A percentile compares a stretch with the other conserved stretches of the same genome.
These are phyloP conservation scores for Bufo gargarizans DNA, from an alignment of 2,113 vertebrate genomes.

Conservation along the genomic window DNA sequence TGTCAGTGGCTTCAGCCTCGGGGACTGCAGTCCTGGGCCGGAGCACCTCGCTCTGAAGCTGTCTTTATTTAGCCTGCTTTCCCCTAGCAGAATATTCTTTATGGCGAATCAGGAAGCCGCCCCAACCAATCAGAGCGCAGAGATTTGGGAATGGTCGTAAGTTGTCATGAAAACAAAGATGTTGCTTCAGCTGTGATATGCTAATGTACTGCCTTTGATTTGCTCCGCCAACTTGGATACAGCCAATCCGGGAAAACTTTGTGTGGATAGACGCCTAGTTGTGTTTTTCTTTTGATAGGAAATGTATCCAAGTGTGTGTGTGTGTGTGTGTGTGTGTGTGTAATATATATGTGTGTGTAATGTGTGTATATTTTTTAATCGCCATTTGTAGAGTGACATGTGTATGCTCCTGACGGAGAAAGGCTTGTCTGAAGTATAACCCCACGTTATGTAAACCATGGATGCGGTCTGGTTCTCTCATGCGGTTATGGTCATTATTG, in stretches of 20 bases:
- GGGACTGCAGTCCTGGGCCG: slow-evolving; percentile 59
- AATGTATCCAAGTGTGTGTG: too few relatives aligned
- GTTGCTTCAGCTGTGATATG: slow-evolving; percentile 49
- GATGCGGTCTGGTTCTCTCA: slow-evolving; percentile 1
- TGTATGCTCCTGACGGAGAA: background rate
- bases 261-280: background rate
- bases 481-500: slow-evolving; percentile 11
- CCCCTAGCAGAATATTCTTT: slow-evolving; percentile 43
- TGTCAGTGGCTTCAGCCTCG: slow-evolving; percentile 56
- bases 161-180: slow-evolving; percentile 59
- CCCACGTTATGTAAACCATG: slow-evolving; percentile 23
- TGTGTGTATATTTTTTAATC: background rate
- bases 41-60: slow-evolving; percentile 55
- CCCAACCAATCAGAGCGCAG: slow-evolving; percentile 34
- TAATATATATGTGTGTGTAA: too few relatives aligned
- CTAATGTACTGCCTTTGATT: background rate
- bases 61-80: slow-evolving; percentile 61
- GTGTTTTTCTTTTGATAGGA: too few relatives aligned
- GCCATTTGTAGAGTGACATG: background rate
- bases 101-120: slow-evolving; percentile 15
- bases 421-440: background rate
- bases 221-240: background rate
- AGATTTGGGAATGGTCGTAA: slow-evolving; percentile 56
- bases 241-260: background rate
- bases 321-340: too few relatives aligned